Percentiles rank a stretch among this genome's conserved stretches.
Evolutionary conservation across 1,140 invertebrate species (phyloP).

Genomic region (Hylaeus anthracinus): DNA sequence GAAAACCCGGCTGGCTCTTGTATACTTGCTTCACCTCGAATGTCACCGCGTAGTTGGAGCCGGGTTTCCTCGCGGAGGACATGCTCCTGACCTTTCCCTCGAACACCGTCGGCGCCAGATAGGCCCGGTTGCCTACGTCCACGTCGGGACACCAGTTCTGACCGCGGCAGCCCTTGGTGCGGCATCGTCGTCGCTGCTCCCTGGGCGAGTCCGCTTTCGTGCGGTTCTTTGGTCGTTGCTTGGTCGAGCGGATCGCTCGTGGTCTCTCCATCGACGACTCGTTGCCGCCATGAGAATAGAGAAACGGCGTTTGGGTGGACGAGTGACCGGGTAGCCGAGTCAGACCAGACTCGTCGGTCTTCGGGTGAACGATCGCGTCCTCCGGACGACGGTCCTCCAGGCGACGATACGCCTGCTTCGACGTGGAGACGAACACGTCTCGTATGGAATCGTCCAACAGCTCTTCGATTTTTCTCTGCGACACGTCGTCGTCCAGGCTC

Average conservation of each 20-base stretch:
- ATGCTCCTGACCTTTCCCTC: constrained; percentile 85
- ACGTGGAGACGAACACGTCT: constrained; percentile 36
- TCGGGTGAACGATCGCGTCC: constrained; percentile 11
- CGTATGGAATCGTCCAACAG: constrained; percentile 29
- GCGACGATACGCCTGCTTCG: background rate
- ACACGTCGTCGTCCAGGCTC: background rate
- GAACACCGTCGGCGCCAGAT: constrained; percentile 84
- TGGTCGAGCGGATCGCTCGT: constrained; percentile 58
- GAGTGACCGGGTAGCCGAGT: constrained; percentile 55
- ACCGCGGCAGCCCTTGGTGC: constrained; percentile 69
- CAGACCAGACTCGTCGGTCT: constrained; percentile 40
- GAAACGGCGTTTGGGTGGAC: constrained; percentile 53
- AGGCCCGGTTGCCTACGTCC: constrained; percentile 83
- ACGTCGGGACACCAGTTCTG: constrained; percentile 82
- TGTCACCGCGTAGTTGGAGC: constrained; percentile 84
- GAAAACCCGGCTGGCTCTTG: constrained; percentile 82
- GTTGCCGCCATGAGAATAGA: constrained; percentile 3
- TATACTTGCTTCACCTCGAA: constrained; percentile 85
- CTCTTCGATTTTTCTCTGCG: background rate
- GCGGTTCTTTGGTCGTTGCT: constrained; percentile 71
- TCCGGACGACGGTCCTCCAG: constrained; percentile 5
- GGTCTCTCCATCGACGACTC: constrained; percentile 56
- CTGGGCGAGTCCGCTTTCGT: constrained; percentile 71
- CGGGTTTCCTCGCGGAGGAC: constrained; percentile 81
- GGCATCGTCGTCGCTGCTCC: constrained; percentile 74